phyloP scores from a whole-genome alignment of 1,140 invertebrate genomes.

The Caerostris darwini region DNA sequence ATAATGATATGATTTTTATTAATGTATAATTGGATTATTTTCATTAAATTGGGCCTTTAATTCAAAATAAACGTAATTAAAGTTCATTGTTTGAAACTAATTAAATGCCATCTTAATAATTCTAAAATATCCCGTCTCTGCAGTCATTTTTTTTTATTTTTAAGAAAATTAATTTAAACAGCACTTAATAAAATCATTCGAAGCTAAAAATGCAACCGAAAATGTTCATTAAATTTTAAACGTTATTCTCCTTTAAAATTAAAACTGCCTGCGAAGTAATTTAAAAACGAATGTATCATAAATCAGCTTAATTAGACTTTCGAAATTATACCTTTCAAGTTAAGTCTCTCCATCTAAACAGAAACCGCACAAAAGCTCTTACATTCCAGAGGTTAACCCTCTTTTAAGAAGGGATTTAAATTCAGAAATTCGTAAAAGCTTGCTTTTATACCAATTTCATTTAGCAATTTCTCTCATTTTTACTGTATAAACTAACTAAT shows the following conservation, averaged over 20 bases:
- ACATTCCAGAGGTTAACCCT: background rate
- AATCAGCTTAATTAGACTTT: background rate
- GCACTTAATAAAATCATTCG: background rate
- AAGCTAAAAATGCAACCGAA: background rate
- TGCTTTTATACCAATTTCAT: background rate
- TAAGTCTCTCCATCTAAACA: background rate
- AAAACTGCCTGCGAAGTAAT: background rate
- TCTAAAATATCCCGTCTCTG: no score
- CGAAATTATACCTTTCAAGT: background rate
- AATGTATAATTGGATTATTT: no score
- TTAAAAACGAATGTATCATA: background rate
- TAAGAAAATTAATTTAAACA: no score
- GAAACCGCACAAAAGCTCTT: background rate
- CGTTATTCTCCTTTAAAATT: background rate
- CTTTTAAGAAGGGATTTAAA: background rate
- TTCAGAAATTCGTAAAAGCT: background rate
- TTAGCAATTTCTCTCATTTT: background rate
- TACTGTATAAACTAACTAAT: background rate
- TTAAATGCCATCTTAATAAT: no score
- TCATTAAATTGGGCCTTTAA: no score
- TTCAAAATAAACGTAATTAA: no score
- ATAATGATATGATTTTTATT: no score
- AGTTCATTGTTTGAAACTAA: no score
- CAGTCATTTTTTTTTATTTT: no score
- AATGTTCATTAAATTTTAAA: background rate